Evolutionary conservation across 2,113 vertebrate genomes (phyloP), one percentile per base, ranked within the genome.

Genomic region (Coregonus clupeaformis): DNA sequence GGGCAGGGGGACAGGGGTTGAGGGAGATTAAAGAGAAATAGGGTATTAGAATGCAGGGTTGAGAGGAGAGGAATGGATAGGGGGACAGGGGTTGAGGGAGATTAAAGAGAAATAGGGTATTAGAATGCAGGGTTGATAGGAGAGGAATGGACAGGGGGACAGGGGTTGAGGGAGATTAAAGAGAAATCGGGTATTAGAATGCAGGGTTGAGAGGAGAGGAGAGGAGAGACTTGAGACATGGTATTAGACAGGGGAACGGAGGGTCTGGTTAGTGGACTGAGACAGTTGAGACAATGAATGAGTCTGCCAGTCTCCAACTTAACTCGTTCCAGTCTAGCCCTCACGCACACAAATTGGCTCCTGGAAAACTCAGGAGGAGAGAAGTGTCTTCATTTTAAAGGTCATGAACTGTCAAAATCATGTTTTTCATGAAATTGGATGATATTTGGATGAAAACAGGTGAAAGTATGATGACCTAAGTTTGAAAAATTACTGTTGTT

Each of bases 251-350:
- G 27, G 27, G 27, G 27, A 27, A 27, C 27, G 27, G 27, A 27
- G 27, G 67, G 25, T 74, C 72, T 75, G 66, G 49, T 77, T 75
- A 45, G 36, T 68, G 49, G 69, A 72, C 36, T 74, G 72, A 71
- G 66, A 68, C 73, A 77, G 80, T 78, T 80, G 83, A 89, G 22
- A 47, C 70, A 67, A 60, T 77, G 83, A 84, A 86, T 88, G 85
- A 72, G 69, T 80, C 79, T 73, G 82, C 78, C 84, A 81, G 49
- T 76, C 75, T 80, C 71, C 24, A 77, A 68, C 64, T 52, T 52
- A 52, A 52, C 49, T 52, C 16, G 5, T 52, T 18, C 49, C 49
- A 64, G 36, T 68, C 4, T 6, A 7, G 14, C 49, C 20, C 11
- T 63, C 62, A 68, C 75, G 24, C 52, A 32, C 67, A 57, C 60